Percentiles rank a stretch among this genome's conserved stretches.
Evolutionary conservation across 2,888 invertebrate species (phyloP).

Genomic region (Meloe dianella): DNA sequence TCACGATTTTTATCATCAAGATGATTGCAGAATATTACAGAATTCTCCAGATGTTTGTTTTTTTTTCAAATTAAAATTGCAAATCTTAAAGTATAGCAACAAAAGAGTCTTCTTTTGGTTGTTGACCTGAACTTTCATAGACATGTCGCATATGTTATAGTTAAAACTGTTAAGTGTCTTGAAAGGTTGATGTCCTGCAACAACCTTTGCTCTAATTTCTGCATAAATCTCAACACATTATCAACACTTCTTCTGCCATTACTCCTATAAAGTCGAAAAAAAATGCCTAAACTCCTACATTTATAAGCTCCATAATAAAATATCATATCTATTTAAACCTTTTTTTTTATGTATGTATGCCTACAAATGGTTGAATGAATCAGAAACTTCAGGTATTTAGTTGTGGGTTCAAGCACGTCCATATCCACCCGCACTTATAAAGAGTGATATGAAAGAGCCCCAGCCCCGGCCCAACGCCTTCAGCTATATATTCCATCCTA

Average conservation of each 20-base stretch:
- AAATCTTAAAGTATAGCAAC: conserved; percentile 23
- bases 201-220: conserved; percentile 32
- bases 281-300: not conserved
- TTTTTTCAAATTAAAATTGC: not conserved
- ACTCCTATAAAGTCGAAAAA: not conserved
- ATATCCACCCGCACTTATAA: conserved; percentile 45
- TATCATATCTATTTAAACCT: too few species aligned
- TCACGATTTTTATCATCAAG: not conserved
- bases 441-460: conserved; percentile 15
- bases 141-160: conserved; percentile 28
- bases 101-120: conserved; percentile 21
- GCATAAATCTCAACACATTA: conserved; percentile 13
- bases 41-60: not conserved
- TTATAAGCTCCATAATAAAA: not conserved
- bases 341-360: not conserved
- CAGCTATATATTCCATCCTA: conserved; percentile 38
- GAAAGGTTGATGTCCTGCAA: conserved; percentile 27
- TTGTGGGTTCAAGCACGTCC: conserved; percentile 41
- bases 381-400: conserved; percentile 30
- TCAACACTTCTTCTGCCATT: not conserved
- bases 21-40: not conserved
- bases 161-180: conserved; percentile 13
- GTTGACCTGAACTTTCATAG: conserved; percentile 14
- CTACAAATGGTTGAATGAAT: conserved; percentile 29
- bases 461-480: conserved; percentile 40